phyloP scores from a whole-genome alignment of 2,797 vertebrate species.

The Loris lydekkerianus region DNA sequence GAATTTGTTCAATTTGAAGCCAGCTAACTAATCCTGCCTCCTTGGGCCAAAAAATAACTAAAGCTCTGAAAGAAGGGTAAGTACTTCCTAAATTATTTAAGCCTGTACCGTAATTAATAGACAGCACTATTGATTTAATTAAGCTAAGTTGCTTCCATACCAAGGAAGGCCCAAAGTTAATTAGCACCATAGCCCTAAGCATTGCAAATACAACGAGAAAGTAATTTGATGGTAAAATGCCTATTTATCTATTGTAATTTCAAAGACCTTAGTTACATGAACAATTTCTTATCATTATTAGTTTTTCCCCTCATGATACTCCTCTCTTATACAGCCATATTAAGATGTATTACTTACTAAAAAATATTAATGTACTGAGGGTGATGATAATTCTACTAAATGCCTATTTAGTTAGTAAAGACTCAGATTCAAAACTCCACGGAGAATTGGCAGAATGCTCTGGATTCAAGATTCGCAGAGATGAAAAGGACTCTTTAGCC shows the following conservation, averaged over 20 bases:
- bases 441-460: background rate
- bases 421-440: background rate
- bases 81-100: conserved; percentile 83
- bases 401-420: background rate
- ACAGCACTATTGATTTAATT: conserved; percentile 83
- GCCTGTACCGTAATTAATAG: conserved; percentile 82
- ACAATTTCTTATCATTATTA: conserved; percentile 47
- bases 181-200: conserved; percentile 79
- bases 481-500: background rate
- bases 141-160: conserved; percentile 76
- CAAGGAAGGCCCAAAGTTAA: conserved; percentile 80
- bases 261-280: background rate
- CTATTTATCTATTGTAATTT: conserved; percentile 73
- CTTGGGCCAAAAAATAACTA: conserved; percentile 65
- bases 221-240: conserved; percentile 77
- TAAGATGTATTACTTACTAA: background rate
- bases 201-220: conserved; percentile 77
- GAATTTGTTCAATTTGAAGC: conserved; percentile 44
- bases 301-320: background rate
- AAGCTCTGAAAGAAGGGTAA: conserved; percentile 73
- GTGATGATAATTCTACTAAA: background rate
- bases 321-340: background rate
- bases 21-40: conserved; percentile 33
- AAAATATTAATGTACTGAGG: background rate
- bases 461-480: background rate